A percentile compares a stretch with the other conserved stretches of the same genome.
These are phyloP conservation scores for Python bivittatus DNA, from an alignment of 2,113 vertebrate species.

Conservation along the genomic window DNA sequence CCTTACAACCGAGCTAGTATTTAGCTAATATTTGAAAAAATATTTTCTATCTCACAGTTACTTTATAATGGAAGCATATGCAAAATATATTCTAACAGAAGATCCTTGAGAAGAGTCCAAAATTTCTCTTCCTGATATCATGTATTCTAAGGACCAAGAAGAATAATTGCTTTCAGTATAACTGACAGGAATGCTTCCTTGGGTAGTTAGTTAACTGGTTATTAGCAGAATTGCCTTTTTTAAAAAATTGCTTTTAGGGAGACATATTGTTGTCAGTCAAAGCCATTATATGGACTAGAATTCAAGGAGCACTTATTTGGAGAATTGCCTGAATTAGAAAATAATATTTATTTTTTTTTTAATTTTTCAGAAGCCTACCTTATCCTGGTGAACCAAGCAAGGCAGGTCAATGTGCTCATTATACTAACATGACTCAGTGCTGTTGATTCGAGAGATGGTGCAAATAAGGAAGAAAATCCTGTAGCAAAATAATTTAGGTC, in stretches of 20 bases:
- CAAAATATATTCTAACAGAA: neutral
- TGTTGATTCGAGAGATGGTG: conserved; percentile 27
- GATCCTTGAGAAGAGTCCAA: neutral
- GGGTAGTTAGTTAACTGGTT: neutral
- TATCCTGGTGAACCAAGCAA: neutral
- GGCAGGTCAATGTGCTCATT: neutral
- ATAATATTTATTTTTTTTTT: conserved; percentile 27
- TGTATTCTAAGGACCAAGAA: neutral
- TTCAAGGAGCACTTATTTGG: neutral
- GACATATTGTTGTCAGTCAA: neutral
- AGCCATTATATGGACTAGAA: neutral
- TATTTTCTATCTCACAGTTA: neutral
- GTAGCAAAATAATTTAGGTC: conserved; percentile 54
- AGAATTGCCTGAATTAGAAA: conserved; percentile 21
- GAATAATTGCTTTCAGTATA: neutral
- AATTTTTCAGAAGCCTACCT: conserved; percentile 57
- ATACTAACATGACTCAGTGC: neutral
- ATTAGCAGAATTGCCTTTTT: neutral
- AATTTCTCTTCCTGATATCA: neutral
- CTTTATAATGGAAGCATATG: neutral
- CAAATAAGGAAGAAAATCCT: conserved; percentile 17
- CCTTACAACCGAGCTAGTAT: too few species aligned
- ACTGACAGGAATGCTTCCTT: neutral
- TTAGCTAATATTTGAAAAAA: too few species aligned
- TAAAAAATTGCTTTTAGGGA: neutral